Conservation (phyloP, 2,888 invertebrate genomes). For the Halocaridina rubra region DNA sequence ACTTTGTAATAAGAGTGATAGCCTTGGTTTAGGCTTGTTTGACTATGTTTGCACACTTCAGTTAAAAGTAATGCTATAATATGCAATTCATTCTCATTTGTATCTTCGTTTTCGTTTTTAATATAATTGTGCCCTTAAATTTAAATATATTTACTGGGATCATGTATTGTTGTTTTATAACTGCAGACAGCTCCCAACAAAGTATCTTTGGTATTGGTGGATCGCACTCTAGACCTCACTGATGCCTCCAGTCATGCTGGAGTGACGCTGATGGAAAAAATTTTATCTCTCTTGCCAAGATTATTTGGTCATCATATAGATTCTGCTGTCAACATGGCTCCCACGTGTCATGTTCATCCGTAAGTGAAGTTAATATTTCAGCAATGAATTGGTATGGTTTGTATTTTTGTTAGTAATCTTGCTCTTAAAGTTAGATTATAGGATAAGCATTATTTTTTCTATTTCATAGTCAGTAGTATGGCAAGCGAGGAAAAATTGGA, state of each 20-base stretch:
- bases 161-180: background rate
- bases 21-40: too few species aligned
- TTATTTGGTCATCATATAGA: slow-evolving; percentile 77
- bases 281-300: slow-evolving; percentile 74
- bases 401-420: too few species aligned
- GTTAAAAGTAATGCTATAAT: too few species aligned
- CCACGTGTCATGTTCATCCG: slow-evolving; percentile 73
- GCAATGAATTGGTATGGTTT: too few species aligned
- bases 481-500: too few species aligned
- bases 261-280: slow-evolving; percentile 75
- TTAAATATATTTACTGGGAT: background rate
- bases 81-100: too few species aligned
- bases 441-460: too few species aligned
- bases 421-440: too few species aligned
- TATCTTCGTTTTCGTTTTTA: background rate
- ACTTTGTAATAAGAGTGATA: too few species aligned
- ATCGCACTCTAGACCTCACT: slow-evolving; percentile 77
- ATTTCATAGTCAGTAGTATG: too few species aligned
- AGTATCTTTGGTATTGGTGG: slow-evolving; percentile 71
- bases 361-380: too few species aligned
- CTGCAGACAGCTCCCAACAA: slow-evolving; percentile 66
- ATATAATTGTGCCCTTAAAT: background rate
- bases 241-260: slow-evolving; percentile 74
- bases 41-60: too few species aligned
- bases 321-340: slow-evolving; percentile 76